Base-by-base conservation (phyloP, 2,113 vertebrate genomes). In the Nothocercus julius region DNA sequence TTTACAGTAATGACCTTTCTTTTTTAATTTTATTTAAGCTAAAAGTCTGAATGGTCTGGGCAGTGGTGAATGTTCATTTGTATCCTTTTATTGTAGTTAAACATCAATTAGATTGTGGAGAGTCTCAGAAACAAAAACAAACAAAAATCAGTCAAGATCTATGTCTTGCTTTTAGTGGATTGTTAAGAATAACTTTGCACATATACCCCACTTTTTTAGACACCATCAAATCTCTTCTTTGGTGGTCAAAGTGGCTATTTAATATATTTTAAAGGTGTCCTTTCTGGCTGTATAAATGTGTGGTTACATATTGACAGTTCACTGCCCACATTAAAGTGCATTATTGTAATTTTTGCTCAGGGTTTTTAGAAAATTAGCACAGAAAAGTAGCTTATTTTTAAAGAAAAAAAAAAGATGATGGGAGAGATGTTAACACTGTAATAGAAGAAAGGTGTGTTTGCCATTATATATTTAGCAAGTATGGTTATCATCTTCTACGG, bases 261-360 rank as follows among this genome's bases (percentile, higher is more conserved):
- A 97, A 96, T 98, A 97, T 97, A 93, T 97, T 97, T 98, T 96
- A 96, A 98, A 97, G 98, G 95, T 97, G 97, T 98, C 97, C 97
- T 97, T 97, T 96, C 97, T 96, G 96, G 97, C 97, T 98, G 97
- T 98, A 97, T 96, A 98, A 97, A 97, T 95, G 98, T 97, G 98
- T 98, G 97, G 97, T 98, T 98, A 98, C 98, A 98, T 98, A 98
- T 97, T 98, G 98, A 99, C 98, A 98, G 98, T 97, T 98, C 98
- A 98, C 98, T 99, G 98, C 98, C 98, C 98, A 98, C 97, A 98
- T 98, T 98, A 98, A 99, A 99, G 99, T 99, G 98, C 98, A 99
- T 99, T 99, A 99, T 98, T 98, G 98, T 98, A 98, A 98, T 98
- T 98, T 98, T 99, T 99, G 98, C 99, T 99, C 99, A 99, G 99